Evolutionary conservation across 2,113 vertebrate genomes (phyloP).

Genomic region (Microcebus murinus): DNA sequence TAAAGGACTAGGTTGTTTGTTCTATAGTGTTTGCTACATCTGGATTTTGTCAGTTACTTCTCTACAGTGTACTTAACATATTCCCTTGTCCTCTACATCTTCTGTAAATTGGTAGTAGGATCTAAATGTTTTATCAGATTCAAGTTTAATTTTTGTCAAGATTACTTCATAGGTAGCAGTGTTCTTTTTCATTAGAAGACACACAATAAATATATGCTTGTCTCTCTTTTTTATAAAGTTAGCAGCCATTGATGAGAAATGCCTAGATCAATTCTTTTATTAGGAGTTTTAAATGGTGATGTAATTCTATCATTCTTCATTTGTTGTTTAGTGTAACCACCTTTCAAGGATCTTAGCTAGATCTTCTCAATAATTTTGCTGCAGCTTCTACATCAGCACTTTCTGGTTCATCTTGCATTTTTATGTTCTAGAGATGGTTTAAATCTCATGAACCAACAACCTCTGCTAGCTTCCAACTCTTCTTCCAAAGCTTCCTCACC

Average conservation of each 20-base stretch:
- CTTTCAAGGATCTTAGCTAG: no score
- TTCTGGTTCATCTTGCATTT: no score
- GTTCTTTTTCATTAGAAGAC: background rate
- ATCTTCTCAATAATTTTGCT: no score
- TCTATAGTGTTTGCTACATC: background rate
- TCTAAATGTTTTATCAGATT: conserved; percentile 44
- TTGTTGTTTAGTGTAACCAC: no score
- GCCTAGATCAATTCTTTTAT: conserved; percentile 7
- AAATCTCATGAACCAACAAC: no score
- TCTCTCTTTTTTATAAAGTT: background rate
- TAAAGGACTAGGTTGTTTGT: background rate
- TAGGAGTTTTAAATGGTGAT: conserved; percentile 22
- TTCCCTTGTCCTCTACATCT: background rate
- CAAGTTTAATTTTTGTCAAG: conserved; percentile 2
- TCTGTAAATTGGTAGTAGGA: conserved; percentile 20
- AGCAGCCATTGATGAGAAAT: background rate
- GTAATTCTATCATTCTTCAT: conserved; percentile 2
- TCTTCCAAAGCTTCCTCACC: no score
- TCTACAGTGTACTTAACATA: background rate
- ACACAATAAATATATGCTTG: background rate
- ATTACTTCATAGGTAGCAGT: background rate
- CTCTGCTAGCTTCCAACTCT: no score
- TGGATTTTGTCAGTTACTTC: background rate
- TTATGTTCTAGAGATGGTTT: no score
- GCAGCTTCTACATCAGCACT: no score